phyloP scores from a whole-genome alignment of 2,113 vertebrate species.

The Penelope pileata region DNA sequence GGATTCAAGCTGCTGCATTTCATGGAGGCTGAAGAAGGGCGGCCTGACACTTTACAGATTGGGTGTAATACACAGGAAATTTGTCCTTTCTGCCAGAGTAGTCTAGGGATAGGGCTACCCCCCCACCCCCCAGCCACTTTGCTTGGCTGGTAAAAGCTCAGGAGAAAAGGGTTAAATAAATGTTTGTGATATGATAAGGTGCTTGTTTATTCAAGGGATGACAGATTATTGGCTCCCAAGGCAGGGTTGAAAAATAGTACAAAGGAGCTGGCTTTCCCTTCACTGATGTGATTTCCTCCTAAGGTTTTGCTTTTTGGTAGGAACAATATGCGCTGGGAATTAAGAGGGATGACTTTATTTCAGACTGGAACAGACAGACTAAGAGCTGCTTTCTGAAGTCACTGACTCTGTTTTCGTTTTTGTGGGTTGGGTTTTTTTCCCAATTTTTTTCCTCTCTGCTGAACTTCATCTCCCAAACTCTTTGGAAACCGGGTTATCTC shows the following conservation, averaged over 20 bases:
- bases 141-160: slow-evolving; percentile 81
- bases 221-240: slow-evolving; percentile 85
- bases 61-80: slow-evolving; percentile 80
- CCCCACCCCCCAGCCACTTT: slow-evolving; percentile 76
- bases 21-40: slow-evolving; percentile 61
- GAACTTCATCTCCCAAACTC: not conserved
- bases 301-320: slow-evolving; percentile 75
- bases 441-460: not conserved
- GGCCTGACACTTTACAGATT: slow-evolving; percentile 82
- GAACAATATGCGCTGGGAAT: slow-evolving; percentile 75
- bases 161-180: slow-evolving; percentile 98
- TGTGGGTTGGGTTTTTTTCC: not conserved
- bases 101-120: slow-evolving; percentile 75
- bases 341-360: slow-evolving; percentile 75
- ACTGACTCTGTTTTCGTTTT: slow-evolving; percentile 13
- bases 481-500: slow-evolving; percentile 40
- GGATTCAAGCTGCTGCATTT: slow-evolving; percentile 66
- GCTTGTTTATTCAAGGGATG: slow-evolving; percentile 90
- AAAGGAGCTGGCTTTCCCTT: slow-evolving; percentile 81
- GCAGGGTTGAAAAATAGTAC: slow-evolving; percentile 82
- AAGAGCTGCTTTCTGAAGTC: slow-evolving; percentile 24
- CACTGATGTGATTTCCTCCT: slow-evolving; percentile 85
- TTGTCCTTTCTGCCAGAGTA: slow-evolving; percentile 81
- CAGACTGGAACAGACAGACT: slow-evolving; percentile 17
- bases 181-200: slow-evolving; percentile 99